phyloP scores from a whole-genome alignment of 2,113 vertebrate species.

The Cyprinus carpio region DNA sequence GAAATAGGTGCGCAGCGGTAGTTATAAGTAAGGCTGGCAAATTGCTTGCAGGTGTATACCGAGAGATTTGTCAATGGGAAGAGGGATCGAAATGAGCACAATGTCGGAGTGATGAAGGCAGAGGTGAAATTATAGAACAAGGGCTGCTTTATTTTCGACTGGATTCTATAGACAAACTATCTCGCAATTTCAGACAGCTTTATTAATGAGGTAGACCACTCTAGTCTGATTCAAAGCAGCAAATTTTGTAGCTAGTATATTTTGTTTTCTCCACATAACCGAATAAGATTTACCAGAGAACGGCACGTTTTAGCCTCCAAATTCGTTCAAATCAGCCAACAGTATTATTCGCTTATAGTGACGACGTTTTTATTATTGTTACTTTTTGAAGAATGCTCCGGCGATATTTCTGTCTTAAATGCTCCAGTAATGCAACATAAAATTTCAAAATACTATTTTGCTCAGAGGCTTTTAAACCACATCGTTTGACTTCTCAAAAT shows the following conservation, averaged over 20 bases:
- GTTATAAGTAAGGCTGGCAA: conserved; percentile 92
- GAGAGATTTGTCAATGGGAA: conserved; percentile 89
- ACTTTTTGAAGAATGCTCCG: neutral
- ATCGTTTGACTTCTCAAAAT: neutral
- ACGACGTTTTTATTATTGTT: neutral
- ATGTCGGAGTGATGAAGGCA: conserved; percentile 91
- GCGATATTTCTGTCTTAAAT: neutral
- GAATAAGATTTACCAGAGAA: neutral
- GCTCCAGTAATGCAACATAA: neutral
- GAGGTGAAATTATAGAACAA: conserved; percentile 86
- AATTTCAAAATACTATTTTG: neutral
- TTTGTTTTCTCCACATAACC: neutral
- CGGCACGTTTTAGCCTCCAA: neutral
- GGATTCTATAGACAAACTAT: conserved; percentile 60
- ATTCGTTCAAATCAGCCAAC: neutral
- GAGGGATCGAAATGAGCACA: conserved; percentile 95
- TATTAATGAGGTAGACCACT: conserved; percentile 26
- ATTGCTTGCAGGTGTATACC: conserved; percentile 99
- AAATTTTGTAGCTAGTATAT: neutral
- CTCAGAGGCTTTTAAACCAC: too few species aligned
- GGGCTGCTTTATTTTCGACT: conserved; percentile 78
- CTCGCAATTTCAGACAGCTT: conserved; percentile 62
- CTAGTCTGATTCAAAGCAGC: neutral
- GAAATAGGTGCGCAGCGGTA: conserved; percentile 95
- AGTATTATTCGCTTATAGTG: neutral